Evolutionary conservation across 2,113 vertebrate species (phyloP), one percentile per base, ranked within the genome.

Genomic region (Micromys minutus): DNA sequence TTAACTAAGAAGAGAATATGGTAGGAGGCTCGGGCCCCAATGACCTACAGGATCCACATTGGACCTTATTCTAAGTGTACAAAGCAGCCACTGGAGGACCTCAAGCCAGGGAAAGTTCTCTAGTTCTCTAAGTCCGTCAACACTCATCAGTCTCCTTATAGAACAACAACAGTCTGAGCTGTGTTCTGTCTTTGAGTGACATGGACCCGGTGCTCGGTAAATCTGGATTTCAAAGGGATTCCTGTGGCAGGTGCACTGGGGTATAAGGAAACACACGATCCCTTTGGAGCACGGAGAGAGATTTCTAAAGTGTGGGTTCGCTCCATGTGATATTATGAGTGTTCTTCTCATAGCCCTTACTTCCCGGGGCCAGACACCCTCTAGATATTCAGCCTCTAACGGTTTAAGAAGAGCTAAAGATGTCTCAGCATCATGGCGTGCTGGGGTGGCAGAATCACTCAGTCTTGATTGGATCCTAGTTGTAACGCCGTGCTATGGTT

Each of bases 41-140:
- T 2, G 4, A 42, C n/a, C n/a, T n/a, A n/a, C n/a, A n/a, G n/a
- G 17, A 3, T 52, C 67, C 24, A 19, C 36, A 0, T 5, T n/a
- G 26, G 39, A 5, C 22, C 75, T 72, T 80, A n/a, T 67, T 52
- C 45, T 74, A 31, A 61, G 39, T 36, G 31, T 36, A 16, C 5
- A 5, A 6, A 34, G 1, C 26, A 52, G 13, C 7, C 39, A 5
- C 57, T 19, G 3, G 15, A 34, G 67, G 5, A 21, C 52, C 69
- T 11, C 36, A 80, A 17, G 45, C 26, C 34, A 34, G 24, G 7
- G 1, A 72, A 3, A n/a, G 2, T 52, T 52, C 50, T 52, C 50
- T 9, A 52, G n/a, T 31, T 72, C 8, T 1, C 13, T 34, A 13
- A 7, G 17, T 52, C 55, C n/a, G 0, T 67, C 29, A 45, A 7